These are phyloP conservation scores for Hemistola chrysoprasaria DNA, from an alignment of 2,888 invertebrate genomes.

Conservation along the genomic window DNA sequence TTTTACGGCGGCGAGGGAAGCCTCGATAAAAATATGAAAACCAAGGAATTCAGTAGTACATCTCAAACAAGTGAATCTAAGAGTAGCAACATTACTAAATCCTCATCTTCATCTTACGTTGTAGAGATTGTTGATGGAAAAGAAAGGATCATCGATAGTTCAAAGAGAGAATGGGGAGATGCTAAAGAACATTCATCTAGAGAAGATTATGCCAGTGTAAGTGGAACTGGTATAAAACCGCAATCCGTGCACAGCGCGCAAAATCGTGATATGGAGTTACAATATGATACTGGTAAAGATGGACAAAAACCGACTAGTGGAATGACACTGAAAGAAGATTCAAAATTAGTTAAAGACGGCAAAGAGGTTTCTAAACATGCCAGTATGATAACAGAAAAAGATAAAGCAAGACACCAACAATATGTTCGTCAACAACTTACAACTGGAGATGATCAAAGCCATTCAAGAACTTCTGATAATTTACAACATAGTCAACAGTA, in stretches of 20 bases:
- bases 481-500: slow-evolving; percentile 51
- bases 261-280: slow-evolving; percentile 77
- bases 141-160: slow-evolving; percentile 82
- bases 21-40: slow-evolving; percentile 56
- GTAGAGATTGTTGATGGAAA: slow-evolving; percentile 86
- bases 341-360: slow-evolving; percentile 67
- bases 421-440: slow-evolving; percentile 53
- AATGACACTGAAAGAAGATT: slow-evolving; percentile 62
- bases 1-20: slow-evolving; percentile 67
- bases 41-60: slow-evolving; percentile 62
- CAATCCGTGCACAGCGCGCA: slow-evolving; percentile 79
- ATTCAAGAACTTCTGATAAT: slow-evolving; percentile 30
- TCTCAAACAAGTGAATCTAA: slow-evolving; percentile 76
- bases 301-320: slow-evolving; percentile 70
- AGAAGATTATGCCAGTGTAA: slow-evolving; percentile 77
- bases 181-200: slow-evolving; percentile 68
- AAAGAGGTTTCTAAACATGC: slow-evolving; percentile 63
- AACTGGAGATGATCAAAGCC: slow-evolving; percentile 34
- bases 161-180: slow-evolving; percentile 82
- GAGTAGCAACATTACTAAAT: slow-evolving; percentile 80
- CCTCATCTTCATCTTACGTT: slow-evolving; percentile 84
- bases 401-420: slow-evolving; percentile 61
- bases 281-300: slow-evolving; percentile 80
- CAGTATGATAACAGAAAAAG: slow-evolving; percentile 66
- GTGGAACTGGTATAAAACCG: slow-evolving; percentile 82